phyloP scores from a whole-genome alignment of 2,113 vertebrate species.

The Dunckerocampus dactyliophorus region DNA sequence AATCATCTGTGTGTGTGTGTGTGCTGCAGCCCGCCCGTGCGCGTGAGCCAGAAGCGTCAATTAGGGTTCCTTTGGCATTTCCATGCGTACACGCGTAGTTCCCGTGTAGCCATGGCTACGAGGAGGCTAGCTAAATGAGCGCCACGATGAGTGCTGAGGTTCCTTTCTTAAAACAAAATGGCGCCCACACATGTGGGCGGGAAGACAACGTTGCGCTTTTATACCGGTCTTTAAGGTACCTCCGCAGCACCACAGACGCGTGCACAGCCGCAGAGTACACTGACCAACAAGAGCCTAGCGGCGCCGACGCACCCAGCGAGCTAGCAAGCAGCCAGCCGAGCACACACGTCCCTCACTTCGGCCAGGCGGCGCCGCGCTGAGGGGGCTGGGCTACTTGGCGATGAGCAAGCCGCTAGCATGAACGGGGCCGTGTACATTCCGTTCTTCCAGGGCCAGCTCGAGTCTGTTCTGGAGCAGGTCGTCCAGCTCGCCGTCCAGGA shows the following conservation, averaged over 20 bases:
- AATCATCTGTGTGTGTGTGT: slow-evolving; percentile 36
- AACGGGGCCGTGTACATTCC: slow-evolving; percentile 77
- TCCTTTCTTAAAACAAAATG: slow-evolving; percentile 44
- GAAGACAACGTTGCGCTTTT: slow-evolving; percentile 44
- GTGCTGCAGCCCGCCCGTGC: background rate
- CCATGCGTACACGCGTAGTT: background rate
- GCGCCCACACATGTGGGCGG: slow-evolving; percentile 51
- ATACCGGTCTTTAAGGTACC: slow-evolving; percentile 33
- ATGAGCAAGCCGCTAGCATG: slow-evolving; percentile 67
- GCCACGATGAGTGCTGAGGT: too few relatives aligned
- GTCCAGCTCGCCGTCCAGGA: slow-evolving; percentile 78
- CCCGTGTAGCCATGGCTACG: background rate
- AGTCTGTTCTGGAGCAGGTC: slow-evolving; percentile 77
- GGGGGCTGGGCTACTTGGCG: slow-evolving; percentile 9
- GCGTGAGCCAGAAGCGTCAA: background rate
- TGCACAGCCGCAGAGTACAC: slow-evolving; percentile 14
- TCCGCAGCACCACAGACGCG: slow-evolving; percentile 18
- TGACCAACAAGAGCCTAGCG: background rate
- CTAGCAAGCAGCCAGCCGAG: background rate
- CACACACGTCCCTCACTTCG: background rate
- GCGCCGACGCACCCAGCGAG: slow-evolving; percentile 6
- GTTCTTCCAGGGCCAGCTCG: slow-evolving; percentile 79
- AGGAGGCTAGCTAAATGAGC: background rate
- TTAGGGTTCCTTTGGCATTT: background rate
- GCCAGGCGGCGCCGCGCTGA: slow-evolving; percentile 7